These are phyloP conservation scores for Leptinotarsa rubiginosa DNA, from an alignment of 2,888 invertebrate genomes.

Conservation along the genomic window DNA sequence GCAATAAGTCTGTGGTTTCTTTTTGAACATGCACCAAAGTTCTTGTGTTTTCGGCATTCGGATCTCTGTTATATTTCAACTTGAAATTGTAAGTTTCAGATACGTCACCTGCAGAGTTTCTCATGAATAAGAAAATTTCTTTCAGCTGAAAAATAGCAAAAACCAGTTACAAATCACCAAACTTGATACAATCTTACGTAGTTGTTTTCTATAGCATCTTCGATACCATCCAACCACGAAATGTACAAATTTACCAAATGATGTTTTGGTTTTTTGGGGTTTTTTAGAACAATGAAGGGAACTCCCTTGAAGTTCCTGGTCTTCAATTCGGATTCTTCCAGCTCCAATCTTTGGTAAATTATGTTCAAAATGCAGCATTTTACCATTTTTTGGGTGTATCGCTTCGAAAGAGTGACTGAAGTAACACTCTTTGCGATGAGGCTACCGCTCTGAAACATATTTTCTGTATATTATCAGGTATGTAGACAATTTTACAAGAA, in stretches of 20 bases:
- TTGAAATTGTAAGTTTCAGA: constrained; percentile 36
- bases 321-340: constrained; percentile 33
- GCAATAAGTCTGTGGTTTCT: constrained; percentile 30
- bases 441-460: constrained; percentile 28
- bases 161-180: not conserved
- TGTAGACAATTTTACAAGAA: no score
- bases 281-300: constrained; percentile 34
- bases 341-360: constrained; percentile 31
- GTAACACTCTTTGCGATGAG: constrained; percentile 26
- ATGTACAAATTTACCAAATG: constrained; percentile 28
- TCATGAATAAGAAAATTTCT: constrained; percentile 35
- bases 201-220: constrained; percentile 38
- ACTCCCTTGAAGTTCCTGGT: constrained; percentile 27
- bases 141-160: constrained; percentile 31
- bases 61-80: constrained; percentile 38
- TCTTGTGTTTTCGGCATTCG: constrained; percentile 17
- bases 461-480: not conserved
- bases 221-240: constrained; percentile 35
- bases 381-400: constrained; percentile 30
- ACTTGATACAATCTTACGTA: constrained; percentile 34
- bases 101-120: constrained; percentile 24
- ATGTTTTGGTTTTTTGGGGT: constrained; percentile 24
- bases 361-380: constrained; percentile 40
- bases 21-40: constrained; percentile 28
- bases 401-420: constrained; percentile 36